Evolutionary conservation across 2,888 invertebrate genomes (phyloP).

Genomic region (Eristalinus aeneus): DNA sequence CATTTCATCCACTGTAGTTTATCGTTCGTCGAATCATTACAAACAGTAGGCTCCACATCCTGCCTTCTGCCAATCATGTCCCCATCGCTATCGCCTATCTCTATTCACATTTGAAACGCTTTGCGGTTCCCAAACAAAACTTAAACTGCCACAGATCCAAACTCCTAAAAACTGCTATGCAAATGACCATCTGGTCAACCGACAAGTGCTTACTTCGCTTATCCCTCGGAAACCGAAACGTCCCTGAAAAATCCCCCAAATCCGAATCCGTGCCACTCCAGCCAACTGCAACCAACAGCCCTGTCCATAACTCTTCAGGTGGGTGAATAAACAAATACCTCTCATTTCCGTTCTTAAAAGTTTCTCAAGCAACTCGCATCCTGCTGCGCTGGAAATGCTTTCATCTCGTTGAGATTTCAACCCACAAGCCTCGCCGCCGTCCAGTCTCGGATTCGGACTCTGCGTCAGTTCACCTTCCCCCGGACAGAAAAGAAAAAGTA

Average conservation of each 20-base stretch:
- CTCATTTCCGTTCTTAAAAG: conserved; percentile 19
- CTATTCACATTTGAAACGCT: neutral
- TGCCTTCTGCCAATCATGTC: neutral
- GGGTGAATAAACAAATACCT: conserved; percentile 35
- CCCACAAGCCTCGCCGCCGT: neutral
- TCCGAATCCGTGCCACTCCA: neutral
- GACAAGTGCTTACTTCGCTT: neutral
- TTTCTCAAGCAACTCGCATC: conserved; percentile 9
- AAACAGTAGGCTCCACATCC: no score
- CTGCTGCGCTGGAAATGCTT: conserved; percentile 9
- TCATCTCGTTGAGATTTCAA: neutral
- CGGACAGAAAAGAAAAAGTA: conserved; percentile 19
- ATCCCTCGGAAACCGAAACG: neutral
- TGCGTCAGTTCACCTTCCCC: conserved; percentile 24
- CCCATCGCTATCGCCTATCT: neutral
- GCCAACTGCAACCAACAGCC: neutral
- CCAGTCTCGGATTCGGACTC: neutral
- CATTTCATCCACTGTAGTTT: no score
- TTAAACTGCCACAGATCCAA: neutral
- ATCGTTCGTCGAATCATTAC: no score
- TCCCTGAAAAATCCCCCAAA: neutral
- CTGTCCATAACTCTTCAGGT: conserved; percentile 25
- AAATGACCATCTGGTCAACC: neutral
- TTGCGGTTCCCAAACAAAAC: neutral
- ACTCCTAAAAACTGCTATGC: neutral